Conservation (phyloP, 2,888 invertebrate species). For the Phaedon cochleariae region DNA sequence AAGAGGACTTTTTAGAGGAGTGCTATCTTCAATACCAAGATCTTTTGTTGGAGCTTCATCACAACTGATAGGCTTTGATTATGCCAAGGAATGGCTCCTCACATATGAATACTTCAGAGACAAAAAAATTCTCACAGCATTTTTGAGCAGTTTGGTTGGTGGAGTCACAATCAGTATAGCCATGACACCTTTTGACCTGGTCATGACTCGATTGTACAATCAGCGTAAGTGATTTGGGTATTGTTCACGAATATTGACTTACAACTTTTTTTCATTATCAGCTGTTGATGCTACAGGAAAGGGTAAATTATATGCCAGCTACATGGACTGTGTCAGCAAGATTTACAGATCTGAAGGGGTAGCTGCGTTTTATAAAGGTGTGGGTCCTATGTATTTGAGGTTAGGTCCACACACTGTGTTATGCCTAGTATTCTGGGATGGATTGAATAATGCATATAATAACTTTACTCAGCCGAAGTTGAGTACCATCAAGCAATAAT, state of each 20-base stretch:
- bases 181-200: conserved; percentile 89
- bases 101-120: conserved; percentile 54
- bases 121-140: conserved; percentile 67
- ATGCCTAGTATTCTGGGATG: conserved; percentile 88
- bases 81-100: conserved; percentile 65
- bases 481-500: neutral
- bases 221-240: conserved; percentile 73
- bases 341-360: conserved; percentile 80
- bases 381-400: conserved; percentile 86
- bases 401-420: conserved; percentile 91
- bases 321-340: conserved; percentile 80
- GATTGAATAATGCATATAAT: conserved; percentile 63
- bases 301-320: conserved; percentile 74
- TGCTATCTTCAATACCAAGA: conserved; percentile 75
- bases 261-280: conserved; percentile 42
- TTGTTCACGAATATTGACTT: too few species aligned
- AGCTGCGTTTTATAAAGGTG: conserved; percentile 88
- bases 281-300: conserved; percentile 69
- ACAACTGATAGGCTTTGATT: conserved; percentile 83
- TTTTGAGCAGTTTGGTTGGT: conserved; percentile 77
- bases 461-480: conserved; percentile 12
- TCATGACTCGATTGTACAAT: conserved; percentile 88
- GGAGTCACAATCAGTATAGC: conserved; percentile 77
- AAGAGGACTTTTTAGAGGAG: conserved; percentile 81
- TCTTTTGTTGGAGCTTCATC: conserved; percentile 81